These are phyloP conservation scores for Macrostomum lignano DNA, from an alignment of 1,140 invertebrate species.

Conservation along the genomic window DNA sequence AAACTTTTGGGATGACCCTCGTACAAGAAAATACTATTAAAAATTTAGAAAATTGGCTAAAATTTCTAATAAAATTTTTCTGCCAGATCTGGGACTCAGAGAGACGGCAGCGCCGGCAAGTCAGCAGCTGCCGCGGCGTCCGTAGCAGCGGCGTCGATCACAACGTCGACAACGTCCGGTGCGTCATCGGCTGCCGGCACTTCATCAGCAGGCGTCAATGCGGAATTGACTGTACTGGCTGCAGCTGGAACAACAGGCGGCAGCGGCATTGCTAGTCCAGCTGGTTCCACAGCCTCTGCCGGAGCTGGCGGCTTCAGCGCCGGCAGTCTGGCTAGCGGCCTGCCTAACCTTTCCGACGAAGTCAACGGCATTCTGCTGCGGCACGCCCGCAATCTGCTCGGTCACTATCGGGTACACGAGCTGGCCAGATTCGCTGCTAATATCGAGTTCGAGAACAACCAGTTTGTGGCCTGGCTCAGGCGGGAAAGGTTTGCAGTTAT, in stretches of 20 bases:
- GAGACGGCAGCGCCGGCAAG: background rate
- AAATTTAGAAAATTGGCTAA: too few relatives aligned
- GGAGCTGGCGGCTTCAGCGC: too few relatives aligned
- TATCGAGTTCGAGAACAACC: slow-evolving; percentile 63
- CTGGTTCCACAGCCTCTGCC: background rate
- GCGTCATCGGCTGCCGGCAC: slow-evolving; percentile 6
- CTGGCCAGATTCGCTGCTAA: slow-evolving; percentile 61
- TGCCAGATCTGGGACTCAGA: background rate
- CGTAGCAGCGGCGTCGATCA: background rate
- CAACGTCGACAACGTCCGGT: slow-evolving; percentile 5
- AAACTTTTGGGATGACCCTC: too few relatives aligned
- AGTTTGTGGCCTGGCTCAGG: slow-evolving; percentile 51
- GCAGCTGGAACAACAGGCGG: background rate
- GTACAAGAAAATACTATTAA: too few relatives aligned
- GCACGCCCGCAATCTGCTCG: slow-evolving; percentile 50
- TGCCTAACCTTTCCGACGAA: too few relatives aligned
- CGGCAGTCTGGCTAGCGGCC: background rate
- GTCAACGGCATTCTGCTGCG: slow-evolving; percentile 61
- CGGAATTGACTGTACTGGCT: slow-evolving; percentile 4
- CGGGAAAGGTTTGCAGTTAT: slow-evolving; percentile 37
- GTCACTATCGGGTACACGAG: slow-evolving; percentile 43
- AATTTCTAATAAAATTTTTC: slow-evolving; percentile 8
- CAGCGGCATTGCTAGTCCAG: background rate
- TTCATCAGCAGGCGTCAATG: slow-evolving; percentile 4
- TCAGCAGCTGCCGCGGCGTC: background rate